Conservation (phyloP, 2,888 invertebrate species). For the Omphaloscelis lunosa region DNA sequence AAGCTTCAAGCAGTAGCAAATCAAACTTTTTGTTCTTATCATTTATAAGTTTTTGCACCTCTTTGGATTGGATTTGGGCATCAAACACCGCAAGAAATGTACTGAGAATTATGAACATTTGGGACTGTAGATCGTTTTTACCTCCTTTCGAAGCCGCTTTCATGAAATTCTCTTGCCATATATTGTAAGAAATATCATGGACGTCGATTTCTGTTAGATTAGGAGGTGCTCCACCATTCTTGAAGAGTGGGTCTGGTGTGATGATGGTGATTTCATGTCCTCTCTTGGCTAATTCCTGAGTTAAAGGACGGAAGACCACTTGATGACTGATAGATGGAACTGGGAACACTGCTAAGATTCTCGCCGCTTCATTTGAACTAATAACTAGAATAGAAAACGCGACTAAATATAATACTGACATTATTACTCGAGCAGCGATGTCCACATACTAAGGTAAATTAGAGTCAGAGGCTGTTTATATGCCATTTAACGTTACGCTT, state of each 20-base stretch:
- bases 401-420: conserved; percentile 32
- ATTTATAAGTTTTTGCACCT: conserved; percentile 66
- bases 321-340: conserved; percentile 86
- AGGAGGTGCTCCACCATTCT: conserved; percentile 67
- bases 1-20: conserved; percentile 70
- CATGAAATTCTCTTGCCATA: conserved; percentile 56
- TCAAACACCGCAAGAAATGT: conserved; percentile 53
- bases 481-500: background rate
- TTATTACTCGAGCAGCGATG: conserved; percentile 9
- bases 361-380: conserved; percentile 59
- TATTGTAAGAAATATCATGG: conserved; percentile 72
- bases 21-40: conserved; percentile 65
- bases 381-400: conserved; percentile 33
- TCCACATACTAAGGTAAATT: conserved; percentile 22
- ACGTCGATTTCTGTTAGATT: conserved; percentile 85
- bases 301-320: conserved; percentile 80
- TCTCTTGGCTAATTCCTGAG: conserved; percentile 78
- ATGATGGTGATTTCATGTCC: conserved; percentile 86
- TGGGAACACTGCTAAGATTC: conserved; percentile 76
- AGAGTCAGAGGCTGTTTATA: conserved; percentile 11
- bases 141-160: conserved; percentile 44
- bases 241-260: conserved; percentile 81
- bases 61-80: conserved; percentile 28
- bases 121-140: conserved; percentile 27
- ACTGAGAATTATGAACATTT: conserved; percentile 20